Percentiles rank a stretch among this genome's conserved stretches.
Evolutionary conservation across 2,113 vertebrate species (phyloP).

Genomic region (Crotalus helleri): DNA sequence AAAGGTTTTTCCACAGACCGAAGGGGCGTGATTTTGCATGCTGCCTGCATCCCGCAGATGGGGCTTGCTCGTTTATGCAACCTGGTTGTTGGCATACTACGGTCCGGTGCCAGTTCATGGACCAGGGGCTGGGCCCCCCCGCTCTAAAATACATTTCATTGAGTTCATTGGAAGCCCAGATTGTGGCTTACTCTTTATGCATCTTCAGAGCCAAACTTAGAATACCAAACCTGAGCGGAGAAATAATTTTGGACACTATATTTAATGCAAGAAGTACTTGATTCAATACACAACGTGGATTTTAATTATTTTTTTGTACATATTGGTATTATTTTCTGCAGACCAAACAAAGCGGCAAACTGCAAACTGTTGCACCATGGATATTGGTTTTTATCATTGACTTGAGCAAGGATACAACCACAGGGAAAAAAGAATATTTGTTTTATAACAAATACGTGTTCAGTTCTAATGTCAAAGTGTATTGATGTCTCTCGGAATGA

Average conservation of each 20-base stretch:
- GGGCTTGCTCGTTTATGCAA: too few relatives aligned
- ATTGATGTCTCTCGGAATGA: neutral
- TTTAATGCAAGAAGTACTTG: neutral
- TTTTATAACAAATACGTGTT: neutral
- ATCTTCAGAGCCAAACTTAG: neutral
- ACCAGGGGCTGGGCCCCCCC: too few relatives aligned
- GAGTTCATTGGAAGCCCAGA: neutral
- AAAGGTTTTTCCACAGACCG: too few relatives aligned
- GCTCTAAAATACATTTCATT: too few relatives aligned
- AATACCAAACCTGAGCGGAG: neutral
- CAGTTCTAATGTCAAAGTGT: neutral
- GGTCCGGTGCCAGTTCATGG: too few relatives aligned
- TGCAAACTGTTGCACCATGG: slow-evolving; percentile 18
- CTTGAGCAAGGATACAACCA: neutral
- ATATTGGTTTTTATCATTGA: neutral
- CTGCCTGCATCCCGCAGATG: too few relatives aligned
- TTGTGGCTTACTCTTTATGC: neutral
- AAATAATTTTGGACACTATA: neutral
- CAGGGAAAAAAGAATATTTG: neutral
- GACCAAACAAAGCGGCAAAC: neutral
- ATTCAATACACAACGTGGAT: neutral
- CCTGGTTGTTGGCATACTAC: too few relatives aligned
- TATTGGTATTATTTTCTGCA: neutral
- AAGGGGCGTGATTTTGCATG: too few relatives aligned
- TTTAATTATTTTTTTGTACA: neutral